These are phyloP conservation scores for Drosophila niveifrons DNA, from an alignment of 2,888 invertebrate species.

Conservation along the genomic window DNA sequence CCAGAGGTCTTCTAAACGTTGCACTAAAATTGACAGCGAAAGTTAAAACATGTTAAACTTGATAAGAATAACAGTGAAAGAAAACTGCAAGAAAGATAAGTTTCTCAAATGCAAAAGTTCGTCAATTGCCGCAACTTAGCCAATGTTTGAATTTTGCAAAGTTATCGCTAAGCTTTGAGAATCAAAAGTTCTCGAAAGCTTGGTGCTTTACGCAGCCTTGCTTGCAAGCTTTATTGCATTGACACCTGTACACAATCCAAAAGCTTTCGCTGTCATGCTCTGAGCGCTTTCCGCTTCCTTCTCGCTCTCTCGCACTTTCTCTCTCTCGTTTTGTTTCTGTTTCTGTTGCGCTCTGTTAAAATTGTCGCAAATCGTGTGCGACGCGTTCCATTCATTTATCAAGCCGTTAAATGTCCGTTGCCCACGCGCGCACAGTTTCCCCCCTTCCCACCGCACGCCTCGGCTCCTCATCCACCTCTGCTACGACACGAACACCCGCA, in stretches of 20 bases:
- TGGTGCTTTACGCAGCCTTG: neutral
- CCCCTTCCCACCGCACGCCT: neutral
- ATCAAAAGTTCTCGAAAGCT: neutral
- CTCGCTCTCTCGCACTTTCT: neutral
- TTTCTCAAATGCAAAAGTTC: too few relatives aligned
- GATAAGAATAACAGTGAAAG: too few relatives aligned
- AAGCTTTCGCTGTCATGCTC: slow-evolving; percentile 1
- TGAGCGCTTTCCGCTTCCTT: neutral
- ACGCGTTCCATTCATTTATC: slow-evolving; percentile 68
- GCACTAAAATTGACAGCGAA: too few relatives aligned
- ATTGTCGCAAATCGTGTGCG: slow-evolving; percentile 41
- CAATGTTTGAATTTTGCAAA: neutral
- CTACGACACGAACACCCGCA: slow-evolving; percentile 13
- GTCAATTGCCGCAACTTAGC: neutral
- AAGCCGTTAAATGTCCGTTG: slow-evolving; percentile 60
- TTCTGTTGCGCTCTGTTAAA: neutral
- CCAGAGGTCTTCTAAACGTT: too few relatives aligned
- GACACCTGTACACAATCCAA: slow-evolving; percentile 11
- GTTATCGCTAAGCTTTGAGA: neutral
- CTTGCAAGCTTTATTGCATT: slow-evolving; percentile 8
- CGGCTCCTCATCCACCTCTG: neutral
- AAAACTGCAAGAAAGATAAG: too few relatives aligned
- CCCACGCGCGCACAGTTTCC: slow-evolving; percentile 29
- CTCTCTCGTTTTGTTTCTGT: neutral
- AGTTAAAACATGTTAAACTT: too few relatives aligned